Evolutionary conservation across 2,888 invertebrate genomes (phyloP).

Genomic region (Camptogramma bilineatum): DNA sequence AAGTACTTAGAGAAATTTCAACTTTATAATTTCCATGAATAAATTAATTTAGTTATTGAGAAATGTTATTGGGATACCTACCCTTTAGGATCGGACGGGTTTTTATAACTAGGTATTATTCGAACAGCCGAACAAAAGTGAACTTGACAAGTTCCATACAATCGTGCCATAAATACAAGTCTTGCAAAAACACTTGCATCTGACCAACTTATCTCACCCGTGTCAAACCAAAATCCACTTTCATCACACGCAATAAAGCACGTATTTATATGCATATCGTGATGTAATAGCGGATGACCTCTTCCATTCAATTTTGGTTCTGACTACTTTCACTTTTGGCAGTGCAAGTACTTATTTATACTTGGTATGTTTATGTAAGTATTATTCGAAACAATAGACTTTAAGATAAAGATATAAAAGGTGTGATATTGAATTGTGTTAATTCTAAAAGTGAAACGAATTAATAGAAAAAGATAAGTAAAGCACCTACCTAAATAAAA

Average conservation of each 20-base stretch:
- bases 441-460: too few species aligned
- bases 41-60: too few species aligned
- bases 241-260: not conserved
- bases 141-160: not conserved
- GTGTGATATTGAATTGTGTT: too few species aligned
- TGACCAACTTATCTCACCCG: not conserved
- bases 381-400: not conserved
- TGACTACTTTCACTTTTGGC: constrained; percentile 1
- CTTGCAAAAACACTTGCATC: not conserved
- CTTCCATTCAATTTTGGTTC: not conserved
- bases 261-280: not conserved
- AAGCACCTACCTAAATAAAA: too few species aligned
- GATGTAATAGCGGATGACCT: not conserved
- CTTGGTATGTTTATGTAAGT: not conserved
- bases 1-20: too few species aligned
- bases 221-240: not conserved
- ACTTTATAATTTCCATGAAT: too few species aligned
- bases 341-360: not conserved
- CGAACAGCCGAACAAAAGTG: not conserved
- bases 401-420: not conserved
- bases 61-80: too few species aligned
- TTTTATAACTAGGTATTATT: not conserved
- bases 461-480: too few species aligned
- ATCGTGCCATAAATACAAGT: not conserved
- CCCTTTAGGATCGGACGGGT: too few species aligned